Base-by-base conservation (phyloP, 1,140 invertebrate species). In the Penaeus vannamei region DNA sequence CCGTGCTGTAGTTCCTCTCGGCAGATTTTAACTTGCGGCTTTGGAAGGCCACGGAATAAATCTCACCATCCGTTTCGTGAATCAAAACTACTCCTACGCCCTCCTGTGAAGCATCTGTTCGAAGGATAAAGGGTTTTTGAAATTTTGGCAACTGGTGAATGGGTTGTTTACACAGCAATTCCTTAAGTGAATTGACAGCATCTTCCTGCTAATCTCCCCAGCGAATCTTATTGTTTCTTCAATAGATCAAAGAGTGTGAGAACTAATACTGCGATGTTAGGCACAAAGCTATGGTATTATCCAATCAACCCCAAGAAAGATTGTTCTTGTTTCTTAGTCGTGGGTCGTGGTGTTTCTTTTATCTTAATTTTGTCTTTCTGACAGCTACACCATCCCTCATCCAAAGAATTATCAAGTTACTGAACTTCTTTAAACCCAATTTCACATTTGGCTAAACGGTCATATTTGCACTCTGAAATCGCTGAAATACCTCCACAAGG, bases 61-160 rank as follows among this genome's bases (percentile, higher is more conserved):
- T 1, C n/a, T 36, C 62, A 12, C 62, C 61, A 66, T 66, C 46
- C 3, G 17, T n/a, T 32, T 84, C 83, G 26, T 84, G 83, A 0
- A 84, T 14, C 2, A 69, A 32, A 20, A 66, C 20, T 19, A 61
- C 83, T 20, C 83, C 22, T 20, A 84, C 29, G 10, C 61, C 83
- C 5, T 84, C 83, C 23, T 66, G 19, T 14, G 83, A 84, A 2
- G 83, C 62, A 84, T 84, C 62, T 5, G 83, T 84, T 17, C 83
- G 62, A 14, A 84, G 83, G 36, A 53, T 66, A 42, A 84, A 84
- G 20, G 61, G 17, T 8, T 66, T 53, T 19, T 69, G 7, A 7
- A 36, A 22, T 19, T 53, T 20, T 26, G 83, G 83, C 2, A 83
- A 59, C 53, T 83, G 81, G 20, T 17, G 53, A n/a, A 83, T 61